These are phyloP conservation scores for Sinotaia quadrata DNA, from an alignment of 2,888 invertebrate species.

Conservation along the genomic window DNA sequence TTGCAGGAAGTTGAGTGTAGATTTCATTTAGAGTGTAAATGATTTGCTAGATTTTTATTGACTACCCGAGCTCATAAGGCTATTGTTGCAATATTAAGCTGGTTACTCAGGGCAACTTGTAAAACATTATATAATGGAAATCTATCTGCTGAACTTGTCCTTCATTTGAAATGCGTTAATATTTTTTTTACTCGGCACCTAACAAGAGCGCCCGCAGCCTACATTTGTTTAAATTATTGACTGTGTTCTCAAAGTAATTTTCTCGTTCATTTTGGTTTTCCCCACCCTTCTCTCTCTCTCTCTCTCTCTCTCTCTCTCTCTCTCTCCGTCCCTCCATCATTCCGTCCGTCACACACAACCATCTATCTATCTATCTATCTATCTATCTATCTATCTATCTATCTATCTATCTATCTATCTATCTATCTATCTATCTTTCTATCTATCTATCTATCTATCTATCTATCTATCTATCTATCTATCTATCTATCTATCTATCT, in stretches of 20 bases:
- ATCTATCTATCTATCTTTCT: neutral
- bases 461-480: neutral
- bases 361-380: neutral
- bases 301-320: neutral
- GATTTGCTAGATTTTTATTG: no score
- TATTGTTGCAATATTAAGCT: no score
- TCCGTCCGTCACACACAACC: neutral
- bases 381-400: neutral
- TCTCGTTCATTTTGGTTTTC: neutral
- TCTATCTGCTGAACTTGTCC: no score
- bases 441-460: neutral
- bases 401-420: neutral
- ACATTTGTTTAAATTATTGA: no score
- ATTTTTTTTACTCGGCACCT: no score
- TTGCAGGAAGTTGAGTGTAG: no score
- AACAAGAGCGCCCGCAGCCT: no score
- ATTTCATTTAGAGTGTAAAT: no score
- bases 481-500: neutral
- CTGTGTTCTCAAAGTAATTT: neutral
- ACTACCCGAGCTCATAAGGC: no score
- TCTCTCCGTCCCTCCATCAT: neutral
- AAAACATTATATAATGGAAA: no score
- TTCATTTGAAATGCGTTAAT: no score
- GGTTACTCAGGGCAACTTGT: no score
- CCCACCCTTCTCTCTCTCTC: neutral